phyloP scores from a whole-genome alignment of 1,140 invertebrate species.

The Tenebrio molitor region DNA sequence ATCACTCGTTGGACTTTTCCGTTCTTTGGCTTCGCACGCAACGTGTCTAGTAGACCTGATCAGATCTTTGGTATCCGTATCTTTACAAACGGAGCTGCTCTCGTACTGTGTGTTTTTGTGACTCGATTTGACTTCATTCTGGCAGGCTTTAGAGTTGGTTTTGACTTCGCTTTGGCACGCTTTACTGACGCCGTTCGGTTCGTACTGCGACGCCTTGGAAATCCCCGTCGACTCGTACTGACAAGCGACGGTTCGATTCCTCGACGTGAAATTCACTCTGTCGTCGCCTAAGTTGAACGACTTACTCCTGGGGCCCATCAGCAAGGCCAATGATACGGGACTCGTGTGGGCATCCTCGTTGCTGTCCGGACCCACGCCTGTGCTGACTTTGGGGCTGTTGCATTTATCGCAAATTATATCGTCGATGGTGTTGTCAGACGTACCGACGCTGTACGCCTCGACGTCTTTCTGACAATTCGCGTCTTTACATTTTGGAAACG shows the following conservation, averaged over 20 bases:
- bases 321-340: conserved; percentile 59
- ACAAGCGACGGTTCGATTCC: conserved; percentile 58
- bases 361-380: conserved; percentile 67
- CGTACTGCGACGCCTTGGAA: conserved; percentile 55
- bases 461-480: conserved; percentile 64
- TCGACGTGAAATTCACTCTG: conserved; percentile 55
- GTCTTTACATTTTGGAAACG: conserved; percentile 61
- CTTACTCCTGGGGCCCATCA: conserved; percentile 61
- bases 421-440: conserved; percentile 67
- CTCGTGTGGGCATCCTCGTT: conserved; percentile 53
- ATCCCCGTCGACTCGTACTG: conserved; percentile 50
- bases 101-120: conserved; percentile 62
- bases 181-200: conserved; percentile 51
- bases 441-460: conserved; percentile 66
- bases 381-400: conserved; percentile 64
- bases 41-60: conserved; percentile 50
- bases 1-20: conserved; percentile 47
- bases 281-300: conserved; percentile 64
- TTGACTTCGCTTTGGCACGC: conserved; percentile 56
- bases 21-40: conserved; percentile 52
- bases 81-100: conserved; percentile 50
- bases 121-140: conserved; percentile 61
- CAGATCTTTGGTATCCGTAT: conserved; percentile 61
- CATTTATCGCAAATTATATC: conserved; percentile 70
- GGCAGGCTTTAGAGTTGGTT: conserved; percentile 61